Base-by-base conservation (phyloP, 2,888 invertebrate species). In the Caenorhabditis auriculariae region DNA sequence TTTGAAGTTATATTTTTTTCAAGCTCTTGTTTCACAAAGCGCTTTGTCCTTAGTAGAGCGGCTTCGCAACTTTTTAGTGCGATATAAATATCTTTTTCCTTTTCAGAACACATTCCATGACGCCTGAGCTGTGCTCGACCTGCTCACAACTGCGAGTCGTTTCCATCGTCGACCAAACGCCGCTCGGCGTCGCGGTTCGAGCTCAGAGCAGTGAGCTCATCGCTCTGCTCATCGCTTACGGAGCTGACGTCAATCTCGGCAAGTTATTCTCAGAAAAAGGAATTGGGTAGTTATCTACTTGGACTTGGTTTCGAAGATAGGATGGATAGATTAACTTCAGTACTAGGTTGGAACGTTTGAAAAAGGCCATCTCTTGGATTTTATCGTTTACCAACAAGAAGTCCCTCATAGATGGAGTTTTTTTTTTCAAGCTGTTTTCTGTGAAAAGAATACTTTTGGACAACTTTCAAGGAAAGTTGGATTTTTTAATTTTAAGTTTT, bases 121-220 rank as follows among this genome's bases (percentile, higher is more conserved):
- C 76, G 23, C 74, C 76, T n/a, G 80, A 80, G 49, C 49, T 80
- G 38, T 83, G 83, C 51, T 86, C 86, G 72, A 84, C 84, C 9
- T 82, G 84, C 28, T 85, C 85, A 7, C 84, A 84, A 58, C 81
- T 87, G 28, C 84, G 86, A 74, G 84, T 84, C 6, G 69, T 74
- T 4, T 74, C 75, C 7, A 74, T 80, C 52, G 69, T 78, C 32
- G 80, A 78, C 43, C 70, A 87, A 50, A 87, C 87, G 2, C 86
- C 87, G n/a, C 78, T 87, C 32, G 87, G 85, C 66, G 82, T 86
- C 45, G 87, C 87, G 1, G 86, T 87, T 5, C 84, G 85, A 37
- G 82, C 84, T 26, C 85, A 86, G 46, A 85, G 85, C 66, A 83
- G 85, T 19, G 84, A 85, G 46, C 83, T 86, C 48, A 84, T 86